phyloP scores from a whole-genome alignment of 2,797 vertebrate species.

The Peromyscus eremicus region DNA sequence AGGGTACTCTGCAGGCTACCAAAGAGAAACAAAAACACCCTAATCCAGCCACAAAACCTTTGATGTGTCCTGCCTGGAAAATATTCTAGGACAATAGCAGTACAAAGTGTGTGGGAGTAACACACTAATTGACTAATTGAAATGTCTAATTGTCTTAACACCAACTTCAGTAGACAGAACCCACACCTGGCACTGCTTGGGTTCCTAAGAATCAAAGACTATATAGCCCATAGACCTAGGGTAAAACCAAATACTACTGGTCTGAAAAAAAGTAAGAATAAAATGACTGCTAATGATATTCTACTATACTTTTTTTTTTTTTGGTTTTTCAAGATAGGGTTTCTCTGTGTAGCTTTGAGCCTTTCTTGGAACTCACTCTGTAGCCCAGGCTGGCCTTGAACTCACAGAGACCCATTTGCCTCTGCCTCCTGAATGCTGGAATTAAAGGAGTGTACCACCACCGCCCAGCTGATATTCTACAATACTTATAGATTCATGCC shows the following conservation, averaged over 20 bases:
- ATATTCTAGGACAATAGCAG: background rate
- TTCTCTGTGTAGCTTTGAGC: no score
- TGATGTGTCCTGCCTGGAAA: background rate
- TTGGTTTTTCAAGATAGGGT: no score
- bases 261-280: background rate
- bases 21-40: background rate
- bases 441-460: no score
- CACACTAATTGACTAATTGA: no score
- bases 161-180: background rate
- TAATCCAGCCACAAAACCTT: background rate
- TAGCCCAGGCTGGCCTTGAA: no score
- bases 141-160: background rate
- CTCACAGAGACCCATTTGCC: no score
- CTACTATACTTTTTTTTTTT: background rate
- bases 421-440: no score
- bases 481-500: background rate
- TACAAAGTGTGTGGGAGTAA: background rate
- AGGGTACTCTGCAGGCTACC: background rate
- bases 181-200: background rate
- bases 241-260: background rate
- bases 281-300: background rate
- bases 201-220: background rate
- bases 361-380: no score
- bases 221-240: background rate
- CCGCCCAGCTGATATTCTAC: background rate